phyloP scores from a whole-genome alignment of 2,113 vertebrate species.

The Perca fluviatilis region DNA sequence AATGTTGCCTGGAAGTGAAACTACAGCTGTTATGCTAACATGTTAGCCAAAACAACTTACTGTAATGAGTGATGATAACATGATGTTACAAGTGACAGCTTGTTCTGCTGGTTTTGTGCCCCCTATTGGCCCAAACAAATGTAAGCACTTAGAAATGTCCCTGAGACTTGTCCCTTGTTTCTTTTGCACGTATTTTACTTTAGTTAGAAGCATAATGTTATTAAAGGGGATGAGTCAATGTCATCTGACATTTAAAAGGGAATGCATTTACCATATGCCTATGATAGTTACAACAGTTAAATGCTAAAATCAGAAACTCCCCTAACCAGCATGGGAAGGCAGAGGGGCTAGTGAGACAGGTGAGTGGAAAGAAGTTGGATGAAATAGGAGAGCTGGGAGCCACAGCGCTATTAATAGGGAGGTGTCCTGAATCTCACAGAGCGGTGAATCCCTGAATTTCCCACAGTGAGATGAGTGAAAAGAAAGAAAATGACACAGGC shows the following conservation, averaged over 20 bases:
- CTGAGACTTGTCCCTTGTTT: background rate
- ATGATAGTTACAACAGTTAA: background rate
- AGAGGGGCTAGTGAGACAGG: conserved; percentile 27
- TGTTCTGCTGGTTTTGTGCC: background rate
- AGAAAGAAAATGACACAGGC: conserved; percentile 20
- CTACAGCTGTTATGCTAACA: background rate
- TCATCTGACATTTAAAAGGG: background rate
- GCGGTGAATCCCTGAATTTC: conserved; percentile 65
- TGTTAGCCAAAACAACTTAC: background rate
- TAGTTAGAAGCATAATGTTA: background rate
- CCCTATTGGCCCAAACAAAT: background rate
- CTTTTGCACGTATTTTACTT: no score
- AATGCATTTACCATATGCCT: background rate
- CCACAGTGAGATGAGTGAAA: conserved; percentile 50
- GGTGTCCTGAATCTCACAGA: conserved; percentile 61
- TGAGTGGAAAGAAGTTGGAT: conserved; percentile 49
- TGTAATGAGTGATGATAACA: background rate
- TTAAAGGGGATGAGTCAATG: background rate
- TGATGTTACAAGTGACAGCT: background rate
- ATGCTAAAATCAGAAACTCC: background rate
- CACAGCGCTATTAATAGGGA: conserved; percentile 72
- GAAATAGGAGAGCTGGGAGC: conserved; percentile 69
- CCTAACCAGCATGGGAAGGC: background rate
- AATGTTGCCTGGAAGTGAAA: background rate
- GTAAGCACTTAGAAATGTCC: background rate